These are phyloP conservation scores for Zaprionus obscuricornis DNA, from an alignment of 2,888 invertebrate genomes.

Conservation along the genomic window DNA sequence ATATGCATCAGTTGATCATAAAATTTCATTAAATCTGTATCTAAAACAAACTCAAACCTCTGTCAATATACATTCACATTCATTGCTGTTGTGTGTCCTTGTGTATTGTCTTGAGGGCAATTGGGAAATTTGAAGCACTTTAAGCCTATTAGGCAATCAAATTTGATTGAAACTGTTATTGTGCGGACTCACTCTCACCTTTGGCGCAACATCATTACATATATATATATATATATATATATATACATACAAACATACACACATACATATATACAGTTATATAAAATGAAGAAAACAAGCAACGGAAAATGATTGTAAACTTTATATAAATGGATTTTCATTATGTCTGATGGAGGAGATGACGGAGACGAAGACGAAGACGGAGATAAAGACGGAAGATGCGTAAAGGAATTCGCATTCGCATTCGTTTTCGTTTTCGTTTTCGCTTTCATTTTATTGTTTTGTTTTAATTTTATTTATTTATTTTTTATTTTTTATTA, in stretches of 20 bases:
- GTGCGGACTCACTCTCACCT: neutral
- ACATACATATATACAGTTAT: neutral
- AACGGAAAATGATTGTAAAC: constrained; percentile 13
- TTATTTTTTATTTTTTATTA: too few relatives aligned
- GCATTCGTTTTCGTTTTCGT: too few relatives aligned
- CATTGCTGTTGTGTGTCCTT: neutral
- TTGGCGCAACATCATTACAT: neutral
- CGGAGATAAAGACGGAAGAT: too few relatives aligned
- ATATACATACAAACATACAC: neutral
- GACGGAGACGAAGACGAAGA: too few relatives aligned
- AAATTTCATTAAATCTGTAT: too few relatives aligned
- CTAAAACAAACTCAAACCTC: too few relatives aligned
- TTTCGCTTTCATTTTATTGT: too few relatives aligned
- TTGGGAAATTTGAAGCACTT: constrained; percentile 16
- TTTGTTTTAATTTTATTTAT: too few relatives aligned
- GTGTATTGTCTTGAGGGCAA: too few relatives aligned
- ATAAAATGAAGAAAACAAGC: neutral
- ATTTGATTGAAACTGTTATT: constrained; percentile 44
- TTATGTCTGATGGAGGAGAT: neutral
- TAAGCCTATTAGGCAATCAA: constrained; percentile 40
- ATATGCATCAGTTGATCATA: too few relatives aligned
- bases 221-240: neutral
- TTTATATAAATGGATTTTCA: constrained; percentile 40
- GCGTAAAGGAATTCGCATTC: constrained; percentile 14
- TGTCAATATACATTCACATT: neutral